Conservation (phyloP, 2,797 vertebrate genomes). For the Eptatretus atami region DNA sequence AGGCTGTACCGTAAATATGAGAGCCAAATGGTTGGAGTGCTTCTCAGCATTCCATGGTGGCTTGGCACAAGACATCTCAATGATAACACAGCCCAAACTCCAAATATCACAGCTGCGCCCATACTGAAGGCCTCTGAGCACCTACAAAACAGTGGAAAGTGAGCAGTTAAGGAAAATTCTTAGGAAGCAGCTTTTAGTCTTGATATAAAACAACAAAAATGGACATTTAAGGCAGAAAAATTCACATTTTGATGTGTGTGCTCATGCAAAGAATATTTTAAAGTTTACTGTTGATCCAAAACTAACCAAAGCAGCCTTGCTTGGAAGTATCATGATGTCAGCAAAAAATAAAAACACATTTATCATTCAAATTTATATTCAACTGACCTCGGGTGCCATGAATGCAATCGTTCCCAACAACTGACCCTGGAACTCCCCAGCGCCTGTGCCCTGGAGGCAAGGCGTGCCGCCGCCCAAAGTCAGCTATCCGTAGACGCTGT, state of each 20-base stretch:
- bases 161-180: too few relatives aligned
- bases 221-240: too few relatives aligned
- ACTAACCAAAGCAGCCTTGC: too few relatives aligned
- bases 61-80: slow-evolving; percentile 61
- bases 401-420: slow-evolving; percentile 52
- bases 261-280: too few relatives aligned
- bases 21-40: slow-evolving; percentile 51
- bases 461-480: slow-evolving; percentile 44
- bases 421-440: slow-evolving; percentile 55
- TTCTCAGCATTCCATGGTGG: slow-evolving; percentile 62
- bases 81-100: slow-evolving; percentile 50
- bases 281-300: too few relatives aligned
- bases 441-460: slow-evolving; percentile 54
- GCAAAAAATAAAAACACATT: too few relatives aligned
- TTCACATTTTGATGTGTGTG: too few relatives aligned
- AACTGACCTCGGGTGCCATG: slow-evolving; percentile 50
- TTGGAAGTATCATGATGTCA: too few relatives aligned
- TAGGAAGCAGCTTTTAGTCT: too few relatives aligned
- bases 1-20: slow-evolving; percentile 42
- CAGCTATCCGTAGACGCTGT: slow-evolving; percentile 42
- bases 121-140: slow-evolving; percentile 48
- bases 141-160: slow-evolving; percentile 15
- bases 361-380: background rate
- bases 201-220: too few relatives aligned
- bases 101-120: slow-evolving; percentile 62